Conservation (phyloP, 2,113 vertebrate species). For the Hydrolagus affinis region DNA sequence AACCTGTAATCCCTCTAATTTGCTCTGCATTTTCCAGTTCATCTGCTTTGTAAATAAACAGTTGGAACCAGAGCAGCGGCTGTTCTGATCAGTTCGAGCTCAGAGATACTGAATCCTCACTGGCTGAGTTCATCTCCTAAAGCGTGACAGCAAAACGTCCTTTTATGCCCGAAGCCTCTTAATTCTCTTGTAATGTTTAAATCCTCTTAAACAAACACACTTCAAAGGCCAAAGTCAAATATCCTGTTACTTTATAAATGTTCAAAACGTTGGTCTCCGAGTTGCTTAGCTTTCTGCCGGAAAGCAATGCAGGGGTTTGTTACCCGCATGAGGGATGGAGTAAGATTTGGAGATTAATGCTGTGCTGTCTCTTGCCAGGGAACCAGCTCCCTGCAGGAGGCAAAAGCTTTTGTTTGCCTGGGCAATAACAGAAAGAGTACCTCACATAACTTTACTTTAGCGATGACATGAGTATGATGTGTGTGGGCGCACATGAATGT, state of each 20-base stretch:
- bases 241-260: constrained; percentile 10
- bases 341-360: background rate
- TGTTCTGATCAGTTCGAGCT: background rate
- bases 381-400: background rate
- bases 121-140: background rate
- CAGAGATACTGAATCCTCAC: background rate
- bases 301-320: background rate
- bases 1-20: background rate
- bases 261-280: background rate
- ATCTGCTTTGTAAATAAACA: background rate
- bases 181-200: background rate
- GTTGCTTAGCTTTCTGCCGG: background rate
- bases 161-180: background rate
- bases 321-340: background rate
- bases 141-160: background rate
- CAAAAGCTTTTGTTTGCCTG: background rate
- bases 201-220: background rate
- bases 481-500: too few species aligned
- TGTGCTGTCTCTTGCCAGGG: background rate
- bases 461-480: too few species aligned
- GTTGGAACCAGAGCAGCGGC: background rate
- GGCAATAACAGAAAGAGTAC: background rate
- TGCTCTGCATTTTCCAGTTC: background rate
- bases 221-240: background rate
- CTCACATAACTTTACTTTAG: too few species aligned